A percentile compares a stretch with the other conserved stretches of the same genome.
phyloP scores from a whole-genome alignment of 2,797 vertebrate genomes.

The Anabas testudineus region DNA sequence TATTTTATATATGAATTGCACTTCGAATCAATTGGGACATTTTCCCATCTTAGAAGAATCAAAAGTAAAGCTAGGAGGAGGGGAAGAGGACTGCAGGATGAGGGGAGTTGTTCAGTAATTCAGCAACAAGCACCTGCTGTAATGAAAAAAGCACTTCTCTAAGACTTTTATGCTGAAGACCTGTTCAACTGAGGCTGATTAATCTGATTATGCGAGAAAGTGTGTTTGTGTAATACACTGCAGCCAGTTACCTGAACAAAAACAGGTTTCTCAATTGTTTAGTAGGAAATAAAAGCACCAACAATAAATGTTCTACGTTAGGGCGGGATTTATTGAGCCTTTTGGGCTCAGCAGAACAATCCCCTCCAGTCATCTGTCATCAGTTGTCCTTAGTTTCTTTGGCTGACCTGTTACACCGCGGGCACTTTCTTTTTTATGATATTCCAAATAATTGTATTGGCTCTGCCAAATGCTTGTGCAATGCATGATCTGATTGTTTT shows the following conservation, averaged over 20 bases:
- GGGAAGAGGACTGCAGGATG: conserved; percentile 28
- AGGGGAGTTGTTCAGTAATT: conserved; percentile 67
- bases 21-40: not conserved
- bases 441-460: too few relatives aligned
- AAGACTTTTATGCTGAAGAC: not conserved
- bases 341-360: not conserved
- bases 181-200: not conserved
- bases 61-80: conserved; percentile 36
- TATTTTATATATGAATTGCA: not conserved
- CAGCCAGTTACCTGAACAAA: not conserved
- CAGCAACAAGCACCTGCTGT: conserved; percentile 50
- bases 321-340: not conserved
- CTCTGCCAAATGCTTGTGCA: too few relatives aligned
- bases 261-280: not conserved
- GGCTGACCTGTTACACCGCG: too few relatives aligned
- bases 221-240: not conserved
- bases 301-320: not conserved
- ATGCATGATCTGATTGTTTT: too few relatives aligned
- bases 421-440: too few relatives aligned
- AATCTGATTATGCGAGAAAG: conserved; percentile 1
- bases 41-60: conserved; percentile 40
- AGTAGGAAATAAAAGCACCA: not conserved
- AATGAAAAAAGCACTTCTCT: conserved; percentile 7
- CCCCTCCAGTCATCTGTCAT: too few relatives aligned
- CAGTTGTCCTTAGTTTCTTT: too few relatives aligned